Base-by-base conservation (phyloP, 2,797 vertebrate genomes). In the Sphaeramia orbicularis region DNA sequence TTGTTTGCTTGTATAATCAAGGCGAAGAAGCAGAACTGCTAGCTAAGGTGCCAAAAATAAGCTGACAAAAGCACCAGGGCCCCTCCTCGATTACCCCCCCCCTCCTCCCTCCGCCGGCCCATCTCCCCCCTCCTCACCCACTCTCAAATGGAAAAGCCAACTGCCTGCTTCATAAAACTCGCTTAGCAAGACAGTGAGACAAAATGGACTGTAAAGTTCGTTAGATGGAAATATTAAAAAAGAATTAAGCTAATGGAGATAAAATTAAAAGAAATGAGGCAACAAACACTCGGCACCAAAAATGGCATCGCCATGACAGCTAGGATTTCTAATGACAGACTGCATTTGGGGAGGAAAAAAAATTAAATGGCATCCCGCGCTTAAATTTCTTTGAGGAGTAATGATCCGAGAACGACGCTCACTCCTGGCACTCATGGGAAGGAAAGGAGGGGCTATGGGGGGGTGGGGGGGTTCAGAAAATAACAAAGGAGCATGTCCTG, bases 171-270 rank as follows among this genome's bases (percentile, higher is more conserved):
- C 98, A 99, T 98, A 97, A 99, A 99, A 99, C 96, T 98, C 97
- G 96, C 97, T 99, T 98, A 97, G 97, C 97, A 91, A 97, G 97
- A 98, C 97, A 98, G 96, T 97, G 96, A 97, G 97, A 99, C 97
- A 99, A 99, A 99, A 99, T 99, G 97, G 97, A 98, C 97, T 99
- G 98, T 99, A 99, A 99, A 99, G 97, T 99, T 99, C 97, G 96
- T 99, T 99, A 99, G 97, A 99, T 98, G 97, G 95, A 99, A 99
- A 99, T 99, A 99, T 99, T 99, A 99, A 99, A 99, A 99, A 99
- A 99, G 96, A 99, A 99, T 99, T 99, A 99, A 98, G 97, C 97
- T 99, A 99, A 99, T 99, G 98, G 97, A 99, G 97, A 99, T 99
- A 97, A 98, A 99, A 99, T 99, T 99, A 99, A 99, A 99, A 99